These are phyloP conservation scores for Pristionchus mayeri DNA, from an alignment of 2,888 invertebrate genomes.

Conservation along the genomic window DNA sequence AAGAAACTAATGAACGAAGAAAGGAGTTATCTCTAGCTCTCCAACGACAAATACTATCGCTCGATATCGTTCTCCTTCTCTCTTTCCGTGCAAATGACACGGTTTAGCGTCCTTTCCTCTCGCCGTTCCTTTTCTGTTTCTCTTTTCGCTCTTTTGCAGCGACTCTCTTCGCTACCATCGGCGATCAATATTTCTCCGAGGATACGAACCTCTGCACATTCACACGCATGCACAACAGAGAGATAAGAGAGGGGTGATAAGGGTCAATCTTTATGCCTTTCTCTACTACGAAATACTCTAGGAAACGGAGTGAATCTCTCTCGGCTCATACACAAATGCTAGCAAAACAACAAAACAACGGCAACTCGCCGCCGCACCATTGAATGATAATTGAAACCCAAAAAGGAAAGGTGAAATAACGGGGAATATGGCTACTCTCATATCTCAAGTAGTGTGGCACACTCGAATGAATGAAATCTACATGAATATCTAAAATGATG, in stretches of 20 bases:
- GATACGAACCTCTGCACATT: not conserved
- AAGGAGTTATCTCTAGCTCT: too few relatives aligned
- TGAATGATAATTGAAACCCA: conserved; percentile 32
- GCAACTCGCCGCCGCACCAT: not conserved
- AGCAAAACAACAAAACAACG: not conserved
- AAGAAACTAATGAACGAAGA: too few relatives aligned
- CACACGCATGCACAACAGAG: not conserved
- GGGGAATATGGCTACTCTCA: conserved; percentile 3
- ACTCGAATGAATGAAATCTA: not conserved
- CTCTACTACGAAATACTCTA: conserved; percentile 13
- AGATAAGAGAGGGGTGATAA: not conserved
- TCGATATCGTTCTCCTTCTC: too few relatives aligned
- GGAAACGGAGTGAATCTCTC: conserved; percentile 15
- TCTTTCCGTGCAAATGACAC: too few relatives aligned
- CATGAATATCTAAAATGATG: not conserved
- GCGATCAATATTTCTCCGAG: conserved; percentile 13
- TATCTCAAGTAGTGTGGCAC: conserved; percentile 30
- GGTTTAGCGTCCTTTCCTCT: not conserved
- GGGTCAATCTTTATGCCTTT: conserved; percentile 11
- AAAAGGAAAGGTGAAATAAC: not conserved
- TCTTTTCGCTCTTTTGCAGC: conserved; percentile 2
- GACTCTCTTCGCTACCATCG: not conserved
- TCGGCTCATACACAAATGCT: conserved; percentile 19
- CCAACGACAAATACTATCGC: too few relatives aligned
- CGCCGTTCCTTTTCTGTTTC: not conserved